Evolutionary conservation across 1,140 invertebrate species (phyloP), one percentile per base, ranked within the genome.

Genomic region (Dinothrombium tinctorium): DNA sequence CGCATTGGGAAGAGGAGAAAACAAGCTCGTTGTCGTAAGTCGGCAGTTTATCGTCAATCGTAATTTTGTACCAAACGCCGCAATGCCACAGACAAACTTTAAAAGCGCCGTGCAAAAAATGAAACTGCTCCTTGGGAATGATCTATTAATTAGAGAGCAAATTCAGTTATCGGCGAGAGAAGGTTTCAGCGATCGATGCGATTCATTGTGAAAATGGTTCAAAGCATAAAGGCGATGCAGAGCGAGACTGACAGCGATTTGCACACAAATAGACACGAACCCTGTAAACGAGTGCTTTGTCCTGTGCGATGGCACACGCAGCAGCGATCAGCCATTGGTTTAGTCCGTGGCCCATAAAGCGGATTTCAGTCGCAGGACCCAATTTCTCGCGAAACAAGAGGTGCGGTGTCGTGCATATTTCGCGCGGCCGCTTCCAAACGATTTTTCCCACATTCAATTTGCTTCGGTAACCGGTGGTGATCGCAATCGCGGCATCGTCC

Each of bases 251-350:
- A n/a, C n/a, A n/a, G n/a, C n/a, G n/a, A n/a, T n/a, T 29, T 29
- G 28, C 28, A 29, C 28, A 29, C 28, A 29, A 29, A 29, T 29
- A 9, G 14, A 29, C 9, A 29, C 28, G 28, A 29, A 9, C 26
- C 24, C 12, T 19, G 19, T 29, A 41, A 41, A 29, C 26, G 4
- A 41, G 20, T n/a, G 17, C 21, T 31, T 29, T 41, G 21, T 41
- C 20, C 5, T 17, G 20, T 1, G 39, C 28, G 7, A 45, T 26
- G 11, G 44, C 28, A 15, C 33, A 19, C 22, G 15, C 22, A 4
- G 40, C 44, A 4, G 39, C 44, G 23, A 45, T 35, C 4, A 45
- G 37, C 44, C 44, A 45, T 14, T 43, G 9, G 32, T 45, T 45
- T 21, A 39, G 44, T 17, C 40, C 40, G 32, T 29, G 8, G 22